Conservation (phyloP, 2,888 invertebrate genomes). For the Sarcophaga variegata region DNA sequence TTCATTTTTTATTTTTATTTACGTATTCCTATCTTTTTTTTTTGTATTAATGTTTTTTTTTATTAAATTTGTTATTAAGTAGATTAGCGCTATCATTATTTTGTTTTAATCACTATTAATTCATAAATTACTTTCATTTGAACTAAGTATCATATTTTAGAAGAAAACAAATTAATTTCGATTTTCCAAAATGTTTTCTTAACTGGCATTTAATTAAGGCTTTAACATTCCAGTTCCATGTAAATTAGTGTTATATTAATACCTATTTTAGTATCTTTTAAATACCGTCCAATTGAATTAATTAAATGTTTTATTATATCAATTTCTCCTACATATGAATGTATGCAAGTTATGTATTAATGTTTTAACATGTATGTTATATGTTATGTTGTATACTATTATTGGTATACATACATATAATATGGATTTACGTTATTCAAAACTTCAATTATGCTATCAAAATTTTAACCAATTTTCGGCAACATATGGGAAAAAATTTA, state of each 20-base stretch:
- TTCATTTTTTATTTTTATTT: conserved; percentile 71
- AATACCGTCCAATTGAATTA: neutral
- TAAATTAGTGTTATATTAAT: too few species aligned
- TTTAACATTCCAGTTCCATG: too few species aligned
- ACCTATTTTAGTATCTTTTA: neutral
- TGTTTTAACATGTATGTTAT: too few species aligned
- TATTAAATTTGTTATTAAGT: conserved; percentile 3
- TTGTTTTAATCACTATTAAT: conserved; percentile 11
- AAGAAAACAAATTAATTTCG: neutral
- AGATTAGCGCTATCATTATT: conserved; percentile 36
- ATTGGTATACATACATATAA: too few species aligned
- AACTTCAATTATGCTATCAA: too few species aligned
- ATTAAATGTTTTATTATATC: neutral
- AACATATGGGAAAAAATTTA: neutral
- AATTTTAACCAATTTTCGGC: too few species aligned
- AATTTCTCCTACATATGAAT: too few species aligned
- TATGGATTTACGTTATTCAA: too few species aligned
- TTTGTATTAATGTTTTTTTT: conserved; percentile 44
- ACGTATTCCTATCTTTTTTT: conserved; percentile 45
- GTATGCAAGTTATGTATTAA: too few species aligned
- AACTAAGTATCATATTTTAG: neutral
- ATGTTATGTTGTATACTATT: too few species aligned
- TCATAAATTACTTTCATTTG: neutral
- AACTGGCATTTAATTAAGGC: neutral
- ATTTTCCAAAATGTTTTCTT: neutral